These are phyloP conservation scores for Cephus cinctus DNA, from an alignment of 1,140 invertebrate genomes.

Conservation along the genomic window DNA sequence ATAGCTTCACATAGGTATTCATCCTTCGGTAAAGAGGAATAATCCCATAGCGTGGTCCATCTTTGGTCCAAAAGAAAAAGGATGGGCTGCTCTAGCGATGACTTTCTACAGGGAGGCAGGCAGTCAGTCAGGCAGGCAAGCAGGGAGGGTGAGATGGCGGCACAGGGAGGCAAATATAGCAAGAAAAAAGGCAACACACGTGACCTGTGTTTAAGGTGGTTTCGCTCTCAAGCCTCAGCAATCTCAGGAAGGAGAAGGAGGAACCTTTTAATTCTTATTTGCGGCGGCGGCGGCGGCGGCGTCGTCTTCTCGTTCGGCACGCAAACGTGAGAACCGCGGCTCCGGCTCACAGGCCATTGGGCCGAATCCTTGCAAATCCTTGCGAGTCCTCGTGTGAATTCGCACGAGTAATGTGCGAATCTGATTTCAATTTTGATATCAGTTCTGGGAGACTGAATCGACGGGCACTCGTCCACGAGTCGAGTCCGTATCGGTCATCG, in stretches of 20 bases:
- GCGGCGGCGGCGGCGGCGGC: too few relatives aligned
- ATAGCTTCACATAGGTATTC: too few relatives aligned
- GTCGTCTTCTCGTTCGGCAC: conserved; percentile 26
- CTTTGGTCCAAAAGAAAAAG: too few relatives aligned
- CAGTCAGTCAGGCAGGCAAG: conserved; percentile 19
- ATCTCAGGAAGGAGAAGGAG: conserved; percentile 15
- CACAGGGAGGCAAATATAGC: conserved; percentile 33
- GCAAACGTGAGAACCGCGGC: conserved; percentile 37
- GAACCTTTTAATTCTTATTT: conserved; percentile 36
- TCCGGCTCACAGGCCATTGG: not conserved
- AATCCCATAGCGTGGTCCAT: too few relatives aligned
- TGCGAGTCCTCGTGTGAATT: too few relatives aligned
- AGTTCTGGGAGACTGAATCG: too few relatives aligned
- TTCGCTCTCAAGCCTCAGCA: conserved; percentile 18
- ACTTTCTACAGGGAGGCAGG: conserved; percentile 27
- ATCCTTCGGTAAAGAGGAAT: too few relatives aligned
- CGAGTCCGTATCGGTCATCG: conserved; percentile 45
- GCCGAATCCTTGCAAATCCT: too few relatives aligned
- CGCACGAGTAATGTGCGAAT: conserved; percentile 13
- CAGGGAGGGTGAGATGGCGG: too few relatives aligned
- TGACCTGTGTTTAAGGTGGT: conserved; percentile 42
- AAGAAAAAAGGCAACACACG: conserved; percentile 26
- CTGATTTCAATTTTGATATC: conserved; percentile 11
- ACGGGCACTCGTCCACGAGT: too few relatives aligned
- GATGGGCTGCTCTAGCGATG: conserved; percentile 39